Conservation (phyloP, 1,140 invertebrate species). For the Notospermus geniculatus region DNA sequence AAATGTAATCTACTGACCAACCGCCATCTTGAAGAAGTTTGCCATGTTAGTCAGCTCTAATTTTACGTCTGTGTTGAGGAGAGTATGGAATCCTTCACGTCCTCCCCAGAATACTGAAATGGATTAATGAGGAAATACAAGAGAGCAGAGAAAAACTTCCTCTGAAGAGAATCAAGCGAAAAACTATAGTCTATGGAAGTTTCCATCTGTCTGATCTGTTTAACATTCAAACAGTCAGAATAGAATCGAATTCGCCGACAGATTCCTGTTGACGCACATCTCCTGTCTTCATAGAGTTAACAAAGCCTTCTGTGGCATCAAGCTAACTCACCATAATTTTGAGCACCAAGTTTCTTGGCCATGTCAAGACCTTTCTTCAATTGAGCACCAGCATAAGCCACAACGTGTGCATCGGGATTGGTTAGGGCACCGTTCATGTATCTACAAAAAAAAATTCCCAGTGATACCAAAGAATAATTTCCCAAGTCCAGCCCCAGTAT, state of each 20-base stretch:
- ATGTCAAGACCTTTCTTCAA: conserved; percentile 66
- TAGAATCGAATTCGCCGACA: too few relatives aligned
- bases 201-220: too few relatives aligned
- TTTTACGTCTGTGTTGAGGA: conserved; percentile 64
- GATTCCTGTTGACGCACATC: too few relatives aligned
- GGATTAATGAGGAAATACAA: neutral
- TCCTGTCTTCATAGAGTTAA: too few relatives aligned
- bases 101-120: conserved; percentile 62
- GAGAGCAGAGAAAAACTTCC: too few relatives aligned
- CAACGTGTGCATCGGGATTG: conserved; percentile 62
- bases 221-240: neutral
- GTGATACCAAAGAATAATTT: too few relatives aligned
- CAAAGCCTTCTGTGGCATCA: neutral
- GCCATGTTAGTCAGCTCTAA: conserved; percentile 65
- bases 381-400: conserved; percentile 64
- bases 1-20: conserved; percentile 45
- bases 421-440: conserved; percentile 65
- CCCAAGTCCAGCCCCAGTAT: too few relatives aligned
- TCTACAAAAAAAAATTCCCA: conserved; percentile 47
- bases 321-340: conserved; percentile 58
- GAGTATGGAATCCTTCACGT: conserved; percentile 63
- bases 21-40: conserved; percentile 63
- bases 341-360: conserved; percentile 63
- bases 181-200: conserved; percentile 8
- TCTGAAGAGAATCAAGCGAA: too few relatives aligned